These are phyloP conservation scores for Cosmorhoe ocellata DNA, from an alignment of 2,888 invertebrate species.

Conservation along the genomic window DNA sequence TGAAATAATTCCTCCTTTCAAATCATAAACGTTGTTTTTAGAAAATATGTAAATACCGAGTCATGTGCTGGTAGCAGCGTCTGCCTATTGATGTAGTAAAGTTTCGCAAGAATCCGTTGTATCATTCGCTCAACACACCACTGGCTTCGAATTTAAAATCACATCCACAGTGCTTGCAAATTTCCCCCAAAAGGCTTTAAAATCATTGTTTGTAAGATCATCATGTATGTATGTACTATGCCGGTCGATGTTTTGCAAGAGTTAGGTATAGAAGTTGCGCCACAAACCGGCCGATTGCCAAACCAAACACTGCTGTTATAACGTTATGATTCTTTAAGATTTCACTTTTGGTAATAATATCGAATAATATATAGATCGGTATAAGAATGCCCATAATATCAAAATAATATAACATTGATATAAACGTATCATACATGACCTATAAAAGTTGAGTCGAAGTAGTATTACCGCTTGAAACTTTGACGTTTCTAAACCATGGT, in stretches of 20 bases:
- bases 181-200: constrained; percentile 6
- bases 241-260: constrained; percentile 43
- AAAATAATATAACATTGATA: too few relatives aligned
- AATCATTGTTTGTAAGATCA: constrained; percentile 29
- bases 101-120: neutral
- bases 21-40: too few relatives aligned
- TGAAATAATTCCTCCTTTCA: neutral
- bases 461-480: too few relatives aligned
- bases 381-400: too few relatives aligned
- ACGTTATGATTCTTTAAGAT: constrained; percentile 6
- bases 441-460: too few relatives aligned
- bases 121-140: neutral
- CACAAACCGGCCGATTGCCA: constrained; percentile 30
- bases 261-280: constrained; percentile 39
- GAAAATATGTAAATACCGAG: neutral
- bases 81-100: neutral
- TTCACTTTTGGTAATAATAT: constrained; percentile 35
- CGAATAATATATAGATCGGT: too few relatives aligned
- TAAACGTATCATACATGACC: too few relatives aligned
- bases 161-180: neutral
- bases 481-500: too few relatives aligned
- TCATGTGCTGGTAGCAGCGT: neutral
- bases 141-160: constrained; percentile 6
- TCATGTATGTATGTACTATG: constrained; percentile 31
- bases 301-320: constrained; percentile 34